Evolutionary conservation across 2,888 invertebrate genomes (phyloP).

Genomic region (Temnothorax rugatulus): DNA sequence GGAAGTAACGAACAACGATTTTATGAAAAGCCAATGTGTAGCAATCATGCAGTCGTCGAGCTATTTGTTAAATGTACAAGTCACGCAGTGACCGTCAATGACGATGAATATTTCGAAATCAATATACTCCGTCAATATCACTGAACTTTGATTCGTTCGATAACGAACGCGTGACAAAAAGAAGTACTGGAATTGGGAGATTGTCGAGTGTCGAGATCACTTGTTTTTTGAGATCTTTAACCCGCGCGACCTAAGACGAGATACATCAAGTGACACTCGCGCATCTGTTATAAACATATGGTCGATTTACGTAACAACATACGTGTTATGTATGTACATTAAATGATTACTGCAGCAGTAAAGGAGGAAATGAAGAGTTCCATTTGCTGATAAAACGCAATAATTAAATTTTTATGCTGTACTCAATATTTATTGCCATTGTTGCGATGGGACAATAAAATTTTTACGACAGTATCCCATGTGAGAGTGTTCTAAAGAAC

Average conservation of each 20-base stretch:
- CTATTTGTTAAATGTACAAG: constrained; percentile 15
- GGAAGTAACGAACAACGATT: background rate
- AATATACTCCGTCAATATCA: constrained; percentile 14
- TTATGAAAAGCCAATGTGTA: background rate
- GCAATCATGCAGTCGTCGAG: background rate
- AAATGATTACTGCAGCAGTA: background rate
- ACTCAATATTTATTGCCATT: constrained; percentile 10
- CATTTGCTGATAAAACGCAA: background rate
- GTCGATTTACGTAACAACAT: constrained; percentile 20
- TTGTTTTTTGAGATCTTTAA: constrained; percentile 14
- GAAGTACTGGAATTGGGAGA: background rate
- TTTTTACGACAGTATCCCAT: background rate
- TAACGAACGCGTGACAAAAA: background rate
- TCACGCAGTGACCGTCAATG: background rate
- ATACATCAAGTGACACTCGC: background rate
- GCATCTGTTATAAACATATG: constrained; percentile 40
- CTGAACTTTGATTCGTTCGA: constrained; percentile 35
- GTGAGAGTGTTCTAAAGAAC: background rate
- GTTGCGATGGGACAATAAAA: background rate
- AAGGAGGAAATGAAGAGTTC: background rate
- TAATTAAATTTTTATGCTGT: constrained; percentile 11
- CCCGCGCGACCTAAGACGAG: background rate
- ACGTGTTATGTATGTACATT: background rate
- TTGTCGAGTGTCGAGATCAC: background rate
- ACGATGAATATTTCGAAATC: constrained; percentile 32